These are phyloP conservation scores for Apus apus DNA, from an alignment of 2,113 vertebrate genomes.

Conservation along the genomic window DNA sequence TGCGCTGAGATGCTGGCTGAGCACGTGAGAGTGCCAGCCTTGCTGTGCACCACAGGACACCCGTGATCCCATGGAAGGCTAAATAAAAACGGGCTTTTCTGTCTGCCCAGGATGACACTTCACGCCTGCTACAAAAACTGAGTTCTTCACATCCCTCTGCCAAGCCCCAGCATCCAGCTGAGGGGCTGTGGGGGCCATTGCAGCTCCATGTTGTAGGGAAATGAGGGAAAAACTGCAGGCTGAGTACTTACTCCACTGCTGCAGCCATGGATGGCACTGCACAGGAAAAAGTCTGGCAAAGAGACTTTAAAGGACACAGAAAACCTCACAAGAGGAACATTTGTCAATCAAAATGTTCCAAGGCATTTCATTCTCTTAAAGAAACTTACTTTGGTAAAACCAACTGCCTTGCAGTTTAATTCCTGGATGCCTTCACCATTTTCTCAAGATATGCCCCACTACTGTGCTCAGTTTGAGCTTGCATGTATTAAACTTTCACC, in stretches of 20 bases:
- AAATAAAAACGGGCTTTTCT: background rate
- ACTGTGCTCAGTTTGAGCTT: background rate
- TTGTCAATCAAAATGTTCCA: background rate
- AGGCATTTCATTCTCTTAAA: background rate
- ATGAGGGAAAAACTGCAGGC: fast-evolving
- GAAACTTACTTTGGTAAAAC: background rate
- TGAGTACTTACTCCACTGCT: background rate
- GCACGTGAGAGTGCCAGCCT: fast-evolving
- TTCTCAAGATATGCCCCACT: background rate
- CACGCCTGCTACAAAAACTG: background rate
- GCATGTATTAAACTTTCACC: background rate
- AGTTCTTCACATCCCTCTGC: background rate
- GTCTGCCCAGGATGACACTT: background rate
- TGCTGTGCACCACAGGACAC: background rate
- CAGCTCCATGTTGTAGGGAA: background rate
- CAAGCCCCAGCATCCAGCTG: background rate
- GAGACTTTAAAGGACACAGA: background rate
- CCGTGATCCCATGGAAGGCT: fast-evolving
- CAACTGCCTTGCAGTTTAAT: background rate
- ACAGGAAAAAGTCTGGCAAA: background rate
- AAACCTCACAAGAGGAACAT: background rate
- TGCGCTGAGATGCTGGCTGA: background rate
- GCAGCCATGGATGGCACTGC: background rate
- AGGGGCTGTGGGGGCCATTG: background rate
- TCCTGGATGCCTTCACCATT: background rate